Evolutionary conservation across 1,140 invertebrate genomes (phyloP), one percentile per base, ranked within the genome.

Genomic region (Arctopsyche grandis): DNA sequence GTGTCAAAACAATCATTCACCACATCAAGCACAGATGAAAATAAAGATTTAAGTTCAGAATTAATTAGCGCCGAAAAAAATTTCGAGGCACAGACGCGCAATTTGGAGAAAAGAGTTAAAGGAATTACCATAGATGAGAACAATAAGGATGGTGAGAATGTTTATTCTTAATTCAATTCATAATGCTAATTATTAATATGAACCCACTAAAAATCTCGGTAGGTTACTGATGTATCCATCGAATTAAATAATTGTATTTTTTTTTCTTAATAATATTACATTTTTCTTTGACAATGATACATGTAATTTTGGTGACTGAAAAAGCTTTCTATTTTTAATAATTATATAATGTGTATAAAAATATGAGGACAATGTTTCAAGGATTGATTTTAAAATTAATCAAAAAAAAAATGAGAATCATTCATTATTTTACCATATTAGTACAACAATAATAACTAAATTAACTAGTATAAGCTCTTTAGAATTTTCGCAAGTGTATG

Each of bases 141-240:
- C 75, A 79, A 75, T 78, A 77, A 78, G 80, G 81, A 79, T 26
- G 81, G 81, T 82, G 81, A 82, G 81, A 66, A 43, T 56, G 16
- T 63, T 70, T 79, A 22, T 44, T 46, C 21, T 26, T 22, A 66
- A 24, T 12, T 60, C 0, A 38, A 4, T 69, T 69, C 5, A 38
- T 43, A 38, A 5, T 21, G 10, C 4, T 38, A 38, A 38, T 38
- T 38, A 38, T 7, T 38, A 38, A 38, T 38, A 38, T n/a, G n/a
- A n/a, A 38, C 1, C 29, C 7, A 7, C 7, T 38, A 1, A 38
- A 24, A 12, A 4, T 12, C 4, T 24, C 60, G 60, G 21, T 29
- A 1, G 12, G 19, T 66, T n/a, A 3, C 21, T 21, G 1, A 66
- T 16, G 14, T 9, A 16, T n/a, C 5, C 7, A 22, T 9, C 58